Conservation (phyloP, 2,113 vertebrate genomes). For the Casuarius casuarius region DNA sequence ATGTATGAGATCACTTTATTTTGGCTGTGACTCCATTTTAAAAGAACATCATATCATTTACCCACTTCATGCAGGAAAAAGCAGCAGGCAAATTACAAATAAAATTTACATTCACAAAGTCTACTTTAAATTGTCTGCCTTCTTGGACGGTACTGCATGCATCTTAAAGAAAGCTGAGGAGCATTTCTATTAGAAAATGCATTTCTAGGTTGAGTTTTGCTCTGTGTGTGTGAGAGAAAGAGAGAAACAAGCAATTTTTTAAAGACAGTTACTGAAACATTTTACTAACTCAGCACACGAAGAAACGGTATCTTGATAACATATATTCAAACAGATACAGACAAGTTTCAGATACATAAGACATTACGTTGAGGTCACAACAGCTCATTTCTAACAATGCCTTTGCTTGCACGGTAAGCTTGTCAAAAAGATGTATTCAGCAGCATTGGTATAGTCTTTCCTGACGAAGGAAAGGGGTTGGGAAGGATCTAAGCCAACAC, state of each 20-base stretch:
- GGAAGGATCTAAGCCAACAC: conserved; percentile 39
- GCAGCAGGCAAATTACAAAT: conserved; percentile 84
- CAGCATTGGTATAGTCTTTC: conserved; percentile 45
- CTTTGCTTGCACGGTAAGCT: conserved; percentile 62
- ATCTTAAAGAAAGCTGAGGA: conserved; percentile 75
- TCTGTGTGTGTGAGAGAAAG: not conserved
- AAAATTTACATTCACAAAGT: conserved; percentile 79
- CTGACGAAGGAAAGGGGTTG: not conserved
- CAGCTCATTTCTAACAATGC: conserved; percentile 71
- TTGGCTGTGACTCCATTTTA: conserved; percentile 90
- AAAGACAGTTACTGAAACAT: conserved; percentile 77
- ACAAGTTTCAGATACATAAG: conserved; percentile 77
- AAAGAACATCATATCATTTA: conserved; percentile 85
- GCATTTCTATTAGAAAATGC: conserved; percentile 74
- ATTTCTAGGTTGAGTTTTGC: conserved; percentile 74
- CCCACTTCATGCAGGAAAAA: conserved; percentile 90
- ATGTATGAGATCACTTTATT: conserved; percentile 87
- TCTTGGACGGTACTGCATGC: conserved; percentile 83
- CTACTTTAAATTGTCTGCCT: conserved; percentile 72
- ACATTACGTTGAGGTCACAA: conserved; percentile 85
- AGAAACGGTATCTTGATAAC: conserved; percentile 66
- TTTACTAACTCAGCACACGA: conserved; percentile 76
- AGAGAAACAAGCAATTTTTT: conserved; percentile 75
- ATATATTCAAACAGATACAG: conserved; percentile 72
- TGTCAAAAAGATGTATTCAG: conserved; percentile 54